Evolutionary conservation across 1,140 invertebrate species (phyloP), one percentile per base, ranked within the genome.

Genomic region (Glossosoma conforme): DNA sequence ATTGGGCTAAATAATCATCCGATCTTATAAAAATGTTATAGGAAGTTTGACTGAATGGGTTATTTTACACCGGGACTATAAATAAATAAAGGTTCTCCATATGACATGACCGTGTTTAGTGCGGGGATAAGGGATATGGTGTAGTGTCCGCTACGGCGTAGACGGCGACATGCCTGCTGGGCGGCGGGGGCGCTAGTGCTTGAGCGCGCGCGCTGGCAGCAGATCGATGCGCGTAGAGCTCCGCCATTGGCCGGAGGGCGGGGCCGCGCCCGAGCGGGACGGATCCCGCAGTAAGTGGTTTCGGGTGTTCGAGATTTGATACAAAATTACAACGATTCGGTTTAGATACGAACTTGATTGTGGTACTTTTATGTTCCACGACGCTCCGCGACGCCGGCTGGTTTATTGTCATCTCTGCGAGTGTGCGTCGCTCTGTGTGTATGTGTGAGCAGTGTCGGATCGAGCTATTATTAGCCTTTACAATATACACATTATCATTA

Each of bases 241-340:
- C 43, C 24, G 22, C 44, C 44, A 58, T 58, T 58, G 56, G 56
- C 44, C 51, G 47, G 43, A 20, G 44, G 56, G 56, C 56, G 56
- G 51, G 47, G 47, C 52, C 43, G 25, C 14, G 15, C 52, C 25
- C 38, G 9, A 13, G 17, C 19, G 13, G 36, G 38, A 42, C 20
- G 19, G 48, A n/a, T n/a, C n/a, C n/a, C n/a, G n/a, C n/a, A 28
- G 40, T 40, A 47, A 53, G 51, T 53, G 51, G 51, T 42, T 53
- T 53, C 44, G 51, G 51, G 15, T 53, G 51, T 53, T 47, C 49
- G 33, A 41, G 49, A 52, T 47, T 38, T 47, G 44, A 52, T 47
- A 53, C 43, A 42, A 53, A 53, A 53, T 53, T 53, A 53, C 51
- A 53, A 45, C 43, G 44, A 47, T 41, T 46, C 51, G 50, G 50